phyloP scores from a whole-genome alignment of 1,140 invertebrate species.

The Contarinia nasturtii region DNA sequence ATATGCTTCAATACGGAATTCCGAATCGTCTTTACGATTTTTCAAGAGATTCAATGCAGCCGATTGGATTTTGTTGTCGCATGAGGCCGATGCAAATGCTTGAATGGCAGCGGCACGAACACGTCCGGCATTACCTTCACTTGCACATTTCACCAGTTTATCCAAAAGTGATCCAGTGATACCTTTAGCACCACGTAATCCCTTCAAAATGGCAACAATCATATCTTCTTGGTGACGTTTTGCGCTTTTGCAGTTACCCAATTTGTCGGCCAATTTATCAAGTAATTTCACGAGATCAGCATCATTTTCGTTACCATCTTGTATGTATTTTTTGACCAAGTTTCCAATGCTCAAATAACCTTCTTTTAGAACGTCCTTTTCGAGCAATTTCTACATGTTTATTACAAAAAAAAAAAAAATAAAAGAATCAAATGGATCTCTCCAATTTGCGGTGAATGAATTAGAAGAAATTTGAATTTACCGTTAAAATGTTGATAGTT shows the following conservation, averaged over 20 bases:
- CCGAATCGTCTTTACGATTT: constrained; percentile 57
- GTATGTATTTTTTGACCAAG: constrained; percentile 44
- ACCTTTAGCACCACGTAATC: constrained; percentile 57
- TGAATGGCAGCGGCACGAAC: constrained; percentile 64
- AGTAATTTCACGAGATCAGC: constrained; percentile 38
- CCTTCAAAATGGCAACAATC: constrained; percentile 58
- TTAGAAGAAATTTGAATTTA: no score
- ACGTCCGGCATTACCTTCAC: constrained; percentile 41
- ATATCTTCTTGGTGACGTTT: constrained; percentile 48
- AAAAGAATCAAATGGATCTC: no score
- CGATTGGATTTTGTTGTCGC: constrained; percentile 31
- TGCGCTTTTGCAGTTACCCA: constrained; percentile 44
- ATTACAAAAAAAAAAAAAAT: no score
- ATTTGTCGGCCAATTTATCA: constrained; percentile 38
- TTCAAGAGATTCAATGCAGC: constrained; percentile 38
- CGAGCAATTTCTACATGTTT: constrained; percentile 8
- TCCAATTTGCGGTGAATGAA: no score
- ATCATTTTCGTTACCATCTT: constrained; percentile 31
- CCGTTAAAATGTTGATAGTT: constrained; percentile 42
- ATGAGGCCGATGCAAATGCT: constrained; percentile 48
- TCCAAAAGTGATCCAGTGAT: constrained; percentile 38
- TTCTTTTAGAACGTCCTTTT: constrained; percentile 32
- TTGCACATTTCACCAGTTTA: constrained; percentile 42
- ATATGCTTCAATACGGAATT: constrained; percentile 75
- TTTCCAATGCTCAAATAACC: constrained; percentile 52